A percentile compares a stretch with the other conserved stretches of the same genome.
Conservation (phyloP, 1,140 invertebrate genomes). For the Pogonognathellus flavescens region DNA sequence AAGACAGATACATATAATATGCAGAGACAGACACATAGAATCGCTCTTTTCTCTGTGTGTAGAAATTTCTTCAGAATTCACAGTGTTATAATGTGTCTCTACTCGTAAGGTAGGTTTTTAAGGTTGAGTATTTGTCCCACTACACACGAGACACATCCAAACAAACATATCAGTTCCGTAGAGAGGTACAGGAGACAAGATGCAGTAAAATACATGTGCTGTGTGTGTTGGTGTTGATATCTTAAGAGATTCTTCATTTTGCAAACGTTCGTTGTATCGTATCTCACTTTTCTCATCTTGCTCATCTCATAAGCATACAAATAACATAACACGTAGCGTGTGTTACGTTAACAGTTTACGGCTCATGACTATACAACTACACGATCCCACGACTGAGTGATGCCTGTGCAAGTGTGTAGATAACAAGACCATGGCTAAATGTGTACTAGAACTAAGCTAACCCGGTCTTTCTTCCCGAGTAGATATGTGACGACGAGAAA, state of each 20-base stretch:
- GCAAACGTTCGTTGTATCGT: not conserved
- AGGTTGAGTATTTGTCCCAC: too few relatives aligned
- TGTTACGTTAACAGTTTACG: not conserved
- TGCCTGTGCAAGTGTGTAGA: not conserved
- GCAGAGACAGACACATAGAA: not conserved
- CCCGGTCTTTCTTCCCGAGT: not conserved
- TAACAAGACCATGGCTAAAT: not conserved
- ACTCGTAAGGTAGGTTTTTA: too few relatives aligned
- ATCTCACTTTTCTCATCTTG: constrained; percentile 7
- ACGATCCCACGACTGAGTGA: too few relatives aligned
- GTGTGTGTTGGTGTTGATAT: too few relatives aligned
- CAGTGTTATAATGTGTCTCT: too few relatives aligned
- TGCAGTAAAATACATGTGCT: too few relatives aligned
- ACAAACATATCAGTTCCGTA: too few relatives aligned
- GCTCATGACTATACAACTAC: too few relatives aligned
- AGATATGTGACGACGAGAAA: not conserved
- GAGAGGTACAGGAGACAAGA: too few relatives aligned
- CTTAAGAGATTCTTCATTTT: not conserved
- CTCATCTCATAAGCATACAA: constrained; percentile 40
- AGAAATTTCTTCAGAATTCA: too few relatives aligned
- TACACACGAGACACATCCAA: too few relatives aligned
- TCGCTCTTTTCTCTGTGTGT: not conserved
- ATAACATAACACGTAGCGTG: constrained; percentile 18
- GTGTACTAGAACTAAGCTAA: not conserved
- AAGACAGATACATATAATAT: not conserved